Conservation (phyloP, 2,113 vertebrate species). For the Pycnonotus jocosus region DNA sequence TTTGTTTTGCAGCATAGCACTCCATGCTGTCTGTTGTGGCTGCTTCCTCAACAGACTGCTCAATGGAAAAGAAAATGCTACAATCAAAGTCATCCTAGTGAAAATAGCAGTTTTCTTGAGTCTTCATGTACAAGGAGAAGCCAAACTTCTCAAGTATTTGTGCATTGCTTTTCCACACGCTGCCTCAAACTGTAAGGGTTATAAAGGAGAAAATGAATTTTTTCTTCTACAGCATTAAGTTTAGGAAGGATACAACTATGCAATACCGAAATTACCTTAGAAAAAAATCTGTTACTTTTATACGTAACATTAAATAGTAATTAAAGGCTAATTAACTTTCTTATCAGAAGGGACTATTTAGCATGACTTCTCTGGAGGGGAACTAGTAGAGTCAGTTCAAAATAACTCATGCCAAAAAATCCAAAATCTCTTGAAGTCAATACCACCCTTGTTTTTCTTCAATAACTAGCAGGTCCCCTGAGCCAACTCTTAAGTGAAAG, state of each 20-base stretch:
- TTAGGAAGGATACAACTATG: not conserved
- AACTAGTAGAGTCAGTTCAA: not conserved
- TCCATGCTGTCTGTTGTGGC: not conserved
- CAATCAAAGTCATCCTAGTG: not conserved
- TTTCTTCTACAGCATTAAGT: not conserved
- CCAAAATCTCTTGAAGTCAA: not conserved
- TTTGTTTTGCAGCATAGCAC: not conserved
- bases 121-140: not conserved
- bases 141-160: not conserved
- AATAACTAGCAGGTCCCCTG: not conserved
- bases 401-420: not conserved
- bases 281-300: not conserved
- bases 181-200: not conserved
- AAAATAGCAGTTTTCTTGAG: not conserved
- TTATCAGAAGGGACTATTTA: not conserved
- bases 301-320: not conserved
- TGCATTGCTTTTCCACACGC: not conserved
- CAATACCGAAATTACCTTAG: not conserved
- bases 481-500: not conserved
- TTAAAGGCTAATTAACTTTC: not conserved
- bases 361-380: not conserved
- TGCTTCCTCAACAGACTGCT: not conserved
- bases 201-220: not conserved
- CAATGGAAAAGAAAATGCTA: not conserved
- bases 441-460: not conserved